Conservation (phyloP, 2,113 vertebrate species). For the Neolamprologus sp. region DNA sequence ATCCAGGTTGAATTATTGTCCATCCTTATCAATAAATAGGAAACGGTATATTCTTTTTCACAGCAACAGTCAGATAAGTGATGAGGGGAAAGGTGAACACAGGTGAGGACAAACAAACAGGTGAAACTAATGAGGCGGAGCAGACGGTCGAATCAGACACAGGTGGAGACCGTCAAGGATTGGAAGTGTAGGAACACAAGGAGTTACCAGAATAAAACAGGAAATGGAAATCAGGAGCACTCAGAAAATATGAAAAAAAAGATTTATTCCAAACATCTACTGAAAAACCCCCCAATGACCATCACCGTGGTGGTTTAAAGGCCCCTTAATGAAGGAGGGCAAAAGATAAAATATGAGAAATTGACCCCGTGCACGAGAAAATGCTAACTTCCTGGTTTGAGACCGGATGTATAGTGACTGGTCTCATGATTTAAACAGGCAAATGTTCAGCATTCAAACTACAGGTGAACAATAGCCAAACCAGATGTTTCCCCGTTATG, state of each 20-base stretch:
- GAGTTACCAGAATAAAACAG: not conserved
- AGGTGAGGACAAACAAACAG: not conserved
- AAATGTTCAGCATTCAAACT: too few relatives aligned
- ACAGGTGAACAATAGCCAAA: too few relatives aligned
- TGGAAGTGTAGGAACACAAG: not conserved
- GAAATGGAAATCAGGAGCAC: not conserved
- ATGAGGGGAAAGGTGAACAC: not conserved
- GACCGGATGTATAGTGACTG: too few relatives aligned
- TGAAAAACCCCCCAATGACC: accelerated
- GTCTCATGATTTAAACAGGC: too few relatives aligned
- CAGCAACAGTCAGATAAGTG: accelerated
- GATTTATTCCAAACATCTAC: not conserved
- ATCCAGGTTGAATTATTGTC: not conserved
- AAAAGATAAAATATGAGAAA: not conserved
- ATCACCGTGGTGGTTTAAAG: accelerated
- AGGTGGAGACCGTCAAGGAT: not conserved
- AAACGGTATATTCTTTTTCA: accelerated
- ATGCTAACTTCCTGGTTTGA: too few relatives aligned
- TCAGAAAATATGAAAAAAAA: not conserved
- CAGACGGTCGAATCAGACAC: not conserved
- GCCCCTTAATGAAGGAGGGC: not conserved
- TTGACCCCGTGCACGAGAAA: not conserved
- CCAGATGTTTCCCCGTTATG: too few relatives aligned
- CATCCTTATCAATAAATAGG: not conserved
- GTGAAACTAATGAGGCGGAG: not conserved